phyloP scores from a whole-genome alignment of 2,113 vertebrate species.

The Poeciliopsis turrubarensis region DNA sequence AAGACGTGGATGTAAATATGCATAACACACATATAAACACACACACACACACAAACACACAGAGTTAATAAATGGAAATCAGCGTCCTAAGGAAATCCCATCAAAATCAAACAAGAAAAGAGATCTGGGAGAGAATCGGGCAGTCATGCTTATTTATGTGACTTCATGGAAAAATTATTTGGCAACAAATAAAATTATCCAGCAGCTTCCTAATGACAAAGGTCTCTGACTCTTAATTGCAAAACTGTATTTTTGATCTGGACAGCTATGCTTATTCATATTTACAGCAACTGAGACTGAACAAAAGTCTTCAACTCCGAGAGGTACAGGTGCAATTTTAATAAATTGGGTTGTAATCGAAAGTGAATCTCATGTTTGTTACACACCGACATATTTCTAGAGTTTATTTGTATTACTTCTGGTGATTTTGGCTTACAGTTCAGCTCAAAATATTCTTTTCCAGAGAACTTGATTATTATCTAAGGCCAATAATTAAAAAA shows the following conservation, averaged over 20 bases:
- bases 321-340: neutral
- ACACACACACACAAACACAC: constrained; percentile 47
- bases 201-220: neutral
- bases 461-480: no score
- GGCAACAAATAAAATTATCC: constrained; percentile 43
- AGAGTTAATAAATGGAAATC: constrained; percentile 66
- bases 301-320: neutral
- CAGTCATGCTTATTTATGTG: constrained; percentile 63
- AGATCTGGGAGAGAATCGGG: constrained; percentile 74
- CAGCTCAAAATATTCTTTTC: no score
- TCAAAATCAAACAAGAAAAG: constrained; percentile 70
- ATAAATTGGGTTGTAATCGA: neutral
- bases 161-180: constrained; percentile 66
- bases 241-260: neutral
- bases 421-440: no score
- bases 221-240: neutral
- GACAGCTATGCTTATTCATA: neutral
- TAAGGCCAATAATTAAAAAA: no score
- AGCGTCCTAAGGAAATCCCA: constrained; percentile 73
- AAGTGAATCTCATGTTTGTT: neutral
- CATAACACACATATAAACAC: constrained; percentile 21
- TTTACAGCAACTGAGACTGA: neutral
- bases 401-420: neutral
- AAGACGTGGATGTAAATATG: constrained; percentile 24
- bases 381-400: neutral